phyloP scores from a whole-genome alignment of 1,140 invertebrate species.

The Atta colombica region DNA sequence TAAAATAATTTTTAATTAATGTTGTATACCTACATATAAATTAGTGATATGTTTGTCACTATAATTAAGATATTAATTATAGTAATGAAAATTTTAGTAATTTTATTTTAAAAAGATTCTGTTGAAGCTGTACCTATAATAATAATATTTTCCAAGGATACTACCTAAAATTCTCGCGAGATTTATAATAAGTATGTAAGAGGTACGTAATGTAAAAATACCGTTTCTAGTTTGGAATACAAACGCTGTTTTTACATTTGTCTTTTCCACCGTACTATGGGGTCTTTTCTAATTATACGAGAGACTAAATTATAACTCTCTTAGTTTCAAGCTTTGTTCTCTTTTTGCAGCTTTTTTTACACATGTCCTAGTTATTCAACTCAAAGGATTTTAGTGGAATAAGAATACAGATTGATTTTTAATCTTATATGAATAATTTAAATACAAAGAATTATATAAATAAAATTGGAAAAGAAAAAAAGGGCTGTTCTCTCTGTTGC shows the following conservation, averaged over 20 bases:
- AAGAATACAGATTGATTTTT: neutral
- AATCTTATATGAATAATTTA: neutral
- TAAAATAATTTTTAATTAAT: neutral
- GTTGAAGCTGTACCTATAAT: neutral
- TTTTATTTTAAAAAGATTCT: neutral
- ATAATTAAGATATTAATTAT: constrained; percentile 22
- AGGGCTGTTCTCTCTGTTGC: neutral
- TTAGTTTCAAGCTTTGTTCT: constrained; percentile 16
- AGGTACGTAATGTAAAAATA: constrained; percentile 50
- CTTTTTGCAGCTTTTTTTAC: constrained; percentile 15
- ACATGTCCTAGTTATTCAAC: neutral
- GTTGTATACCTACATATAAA: neutral
- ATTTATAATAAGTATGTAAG: constrained; percentile 11
- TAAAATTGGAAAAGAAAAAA: neutral
- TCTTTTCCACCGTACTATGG: neutral
- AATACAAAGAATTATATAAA: neutral
- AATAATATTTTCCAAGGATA: constrained; percentile 25
- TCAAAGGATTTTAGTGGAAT: neutral
- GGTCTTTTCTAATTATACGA: constrained; percentile 39
- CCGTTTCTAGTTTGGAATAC: constrained; percentile 22
- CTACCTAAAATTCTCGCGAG: constrained; percentile 46
- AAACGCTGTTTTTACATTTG: constrained; percentile 41
- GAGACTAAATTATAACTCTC: constrained; percentile 42
- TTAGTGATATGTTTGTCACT: neutral
- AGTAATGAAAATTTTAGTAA: constrained; percentile 4